A percentile compares a stretch with the other conserved stretches of the same genome.
These are phyloP conservation scores for Flabesymbios commensalis DNA, from an alignment of 2,888 invertebrate genomes.

Conservation along the genomic window DNA sequence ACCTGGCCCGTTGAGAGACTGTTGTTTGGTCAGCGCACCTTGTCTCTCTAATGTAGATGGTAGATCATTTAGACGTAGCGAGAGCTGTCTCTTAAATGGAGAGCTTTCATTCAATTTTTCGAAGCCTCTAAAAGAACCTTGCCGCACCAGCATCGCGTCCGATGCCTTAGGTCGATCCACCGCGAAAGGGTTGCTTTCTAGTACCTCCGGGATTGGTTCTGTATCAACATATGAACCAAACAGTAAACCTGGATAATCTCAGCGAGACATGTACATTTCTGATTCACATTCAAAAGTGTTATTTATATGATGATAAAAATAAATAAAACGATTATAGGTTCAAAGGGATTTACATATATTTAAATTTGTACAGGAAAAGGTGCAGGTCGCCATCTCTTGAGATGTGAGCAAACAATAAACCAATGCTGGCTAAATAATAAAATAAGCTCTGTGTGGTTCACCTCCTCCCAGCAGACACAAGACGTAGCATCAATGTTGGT, in stretches of 20 bases:
- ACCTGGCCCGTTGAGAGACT: too few relatives aligned
- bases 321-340: neutral
- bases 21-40: too few relatives aligned
- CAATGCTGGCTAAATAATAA: neutral
- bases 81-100: conserved; percentile 94
- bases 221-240: conserved; percentile 6
- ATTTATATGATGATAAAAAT: neutral
- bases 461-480: too few relatives aligned
- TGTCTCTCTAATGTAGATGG: conserved; percentile 90
- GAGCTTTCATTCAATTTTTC: conserved; percentile 58
- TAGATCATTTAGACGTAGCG: conserved; percentile 89
- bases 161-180: conserved; percentile 83
- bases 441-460: too few relatives aligned
- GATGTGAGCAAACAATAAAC: neutral
- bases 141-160: conserved; percentile 88
- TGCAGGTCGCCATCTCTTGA: neutral
- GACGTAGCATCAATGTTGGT: too few relatives aligned
- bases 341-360: too few relatives aligned
- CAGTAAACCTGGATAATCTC: neutral
- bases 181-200: conserved; percentile 72
- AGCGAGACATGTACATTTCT: neutral
- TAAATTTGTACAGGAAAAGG: too few relatives aligned
- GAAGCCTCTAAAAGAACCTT: conserved; percentile 92
- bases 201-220: conserved; percentile 63
- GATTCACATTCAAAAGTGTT: neutral